These are phyloP conservation scores for Chiloscyllium plagiosum DNA, from an alignment of 2,113 vertebrate species.

Conservation along the genomic window DNA sequence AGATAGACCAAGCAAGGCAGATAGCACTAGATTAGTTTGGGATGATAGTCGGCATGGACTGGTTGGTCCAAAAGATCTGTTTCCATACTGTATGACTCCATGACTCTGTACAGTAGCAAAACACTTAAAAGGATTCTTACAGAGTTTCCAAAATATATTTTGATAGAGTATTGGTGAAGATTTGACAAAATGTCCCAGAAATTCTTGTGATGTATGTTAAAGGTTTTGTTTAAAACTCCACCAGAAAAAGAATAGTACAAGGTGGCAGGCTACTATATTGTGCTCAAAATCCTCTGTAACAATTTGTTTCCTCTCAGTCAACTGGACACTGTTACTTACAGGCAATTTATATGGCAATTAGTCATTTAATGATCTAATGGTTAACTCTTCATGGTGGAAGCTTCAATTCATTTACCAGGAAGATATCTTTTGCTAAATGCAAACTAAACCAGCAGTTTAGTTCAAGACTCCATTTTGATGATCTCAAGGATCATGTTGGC, in stretches of 20 bases:
- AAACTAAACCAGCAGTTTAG: not conserved
- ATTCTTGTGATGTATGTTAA: not conserved
- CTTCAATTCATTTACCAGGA: not conserved
- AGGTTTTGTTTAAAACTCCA: not conserved
- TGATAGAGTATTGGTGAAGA: not conserved
- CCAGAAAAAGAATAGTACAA: not conserved
- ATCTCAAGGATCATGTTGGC: not conserved
- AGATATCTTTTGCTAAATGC: not conserved
- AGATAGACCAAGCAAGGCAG: no score
- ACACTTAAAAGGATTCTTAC: not conserved
- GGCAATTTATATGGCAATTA: not conserved
- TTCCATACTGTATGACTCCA: no score
- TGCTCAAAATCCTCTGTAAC: not conserved
- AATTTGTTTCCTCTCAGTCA: not conserved
- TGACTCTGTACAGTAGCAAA: not conserved
- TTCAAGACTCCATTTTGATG: not conserved
- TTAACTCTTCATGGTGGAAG: not conserved
- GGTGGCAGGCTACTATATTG: not conserved
- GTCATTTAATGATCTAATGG: not conserved
- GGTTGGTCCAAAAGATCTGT: no score
- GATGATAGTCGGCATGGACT: no score
- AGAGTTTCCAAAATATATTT: not conserved
- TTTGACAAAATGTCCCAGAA: not conserved
- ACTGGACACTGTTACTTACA: not conserved
- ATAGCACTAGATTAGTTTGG: no score